A percentile compares a stretch with the other conserved stretches of the same genome.
Evolutionary conservation across 2,797 vertebrate species (phyloP).

Genomic region (Caiman crocodilus): DNA sequence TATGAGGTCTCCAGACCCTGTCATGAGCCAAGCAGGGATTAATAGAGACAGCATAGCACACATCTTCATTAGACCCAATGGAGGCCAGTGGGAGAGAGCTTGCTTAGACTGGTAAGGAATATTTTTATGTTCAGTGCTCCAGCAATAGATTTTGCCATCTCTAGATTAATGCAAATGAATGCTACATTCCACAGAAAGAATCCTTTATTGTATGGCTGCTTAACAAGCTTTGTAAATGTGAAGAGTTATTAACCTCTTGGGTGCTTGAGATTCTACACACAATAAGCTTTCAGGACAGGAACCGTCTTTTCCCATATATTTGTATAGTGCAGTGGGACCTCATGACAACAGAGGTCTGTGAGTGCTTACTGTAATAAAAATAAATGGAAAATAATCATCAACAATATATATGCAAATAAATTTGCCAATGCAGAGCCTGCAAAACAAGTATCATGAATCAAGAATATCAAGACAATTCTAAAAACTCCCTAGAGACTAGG

Average conservation of each 20-base stretch:
- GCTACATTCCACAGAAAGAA: neutral
- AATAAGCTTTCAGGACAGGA: constrained; percentile 10
- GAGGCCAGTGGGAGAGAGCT: neutral
- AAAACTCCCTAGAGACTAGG: neutral
- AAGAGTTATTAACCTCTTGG: neutral
- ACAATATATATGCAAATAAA: constrained; percentile 41
- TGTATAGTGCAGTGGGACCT: neutral
- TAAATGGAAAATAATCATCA: constrained; percentile 32
- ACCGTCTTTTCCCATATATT: neutral
- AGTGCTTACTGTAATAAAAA: constrained; percentile 15
- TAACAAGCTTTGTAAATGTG: neutral
- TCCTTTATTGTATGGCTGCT: neutral
- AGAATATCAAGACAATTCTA: neutral
- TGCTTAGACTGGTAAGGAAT: neutral
- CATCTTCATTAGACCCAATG: neutral
- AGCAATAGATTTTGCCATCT: neutral
- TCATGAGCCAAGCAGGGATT: neutral
- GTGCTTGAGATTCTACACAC: neutral
- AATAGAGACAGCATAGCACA: neutral
- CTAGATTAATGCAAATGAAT: neutral
- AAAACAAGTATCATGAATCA: constrained; percentile 42
- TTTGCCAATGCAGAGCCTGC: neutral
- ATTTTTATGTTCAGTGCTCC: neutral
- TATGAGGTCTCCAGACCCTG: neutral
- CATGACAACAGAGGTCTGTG: neutral